Conservation (phyloP, 2,113 vertebrate species). For the Pundamilia nyererei region DNA sequence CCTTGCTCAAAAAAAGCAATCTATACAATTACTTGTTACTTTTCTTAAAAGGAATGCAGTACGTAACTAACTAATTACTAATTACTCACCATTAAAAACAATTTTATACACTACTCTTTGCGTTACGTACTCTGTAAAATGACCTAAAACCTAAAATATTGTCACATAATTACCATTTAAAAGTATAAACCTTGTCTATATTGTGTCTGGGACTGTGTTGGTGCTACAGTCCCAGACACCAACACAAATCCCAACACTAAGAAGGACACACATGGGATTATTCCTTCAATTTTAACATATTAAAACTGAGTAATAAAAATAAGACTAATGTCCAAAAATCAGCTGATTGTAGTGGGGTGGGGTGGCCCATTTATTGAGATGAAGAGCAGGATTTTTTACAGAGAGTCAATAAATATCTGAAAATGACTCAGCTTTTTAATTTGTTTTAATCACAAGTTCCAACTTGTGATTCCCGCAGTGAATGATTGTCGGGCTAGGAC, state of each 20-base stretch:
- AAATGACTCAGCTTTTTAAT: background rate
- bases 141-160: background rate
- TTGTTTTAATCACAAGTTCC: background rate
- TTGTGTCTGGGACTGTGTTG: background rate
- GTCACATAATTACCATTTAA: background rate
- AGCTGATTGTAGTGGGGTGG: background rate
- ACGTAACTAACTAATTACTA: background rate
- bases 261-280: background rate
- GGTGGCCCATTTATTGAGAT: background rate
- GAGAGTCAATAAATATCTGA: background rate
- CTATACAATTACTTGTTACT: background rate
- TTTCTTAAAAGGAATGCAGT: background rate
- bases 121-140: background rate
- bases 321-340: background rate
- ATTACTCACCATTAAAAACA: background rate
- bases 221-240: background rate
- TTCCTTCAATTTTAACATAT: background rate
- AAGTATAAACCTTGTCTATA: background rate
- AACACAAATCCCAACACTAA: background rate
- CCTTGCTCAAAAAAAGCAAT: background rate
- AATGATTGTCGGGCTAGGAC: background rate
- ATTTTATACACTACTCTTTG: background rate
- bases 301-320: background rate
- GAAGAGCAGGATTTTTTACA: background rate
- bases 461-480: background rate